Base-by-base conservation (phyloP, 2,888 invertebrate genomes). In the Agrotis segetum region DNA sequence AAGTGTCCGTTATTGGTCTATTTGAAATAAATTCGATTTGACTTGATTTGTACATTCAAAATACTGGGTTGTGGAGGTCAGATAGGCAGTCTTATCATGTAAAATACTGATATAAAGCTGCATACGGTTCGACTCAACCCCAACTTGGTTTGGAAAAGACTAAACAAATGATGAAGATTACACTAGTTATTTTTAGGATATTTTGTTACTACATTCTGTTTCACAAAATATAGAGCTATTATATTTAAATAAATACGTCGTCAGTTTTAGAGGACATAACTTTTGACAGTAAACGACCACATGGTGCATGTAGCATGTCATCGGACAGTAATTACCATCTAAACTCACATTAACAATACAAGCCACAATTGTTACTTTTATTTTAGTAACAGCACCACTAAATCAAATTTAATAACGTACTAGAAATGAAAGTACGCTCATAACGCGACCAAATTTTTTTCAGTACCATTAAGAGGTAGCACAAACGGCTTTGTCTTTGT, bases 391-490 rank as follows among this genome's bases (percentile, higher is more conserved):
- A 67, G 72, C 71, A 58, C 62, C 71, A 73, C 73, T 85, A 85
- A 85, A 85, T 85, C 85, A 85, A 77, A 71, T 79, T 85, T 85
- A 80, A 85, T 77, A 82, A 62, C 74, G n/a, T 63, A 82, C 72
- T 84, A 68, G 78, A 80, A 84, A 77, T 84, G 71, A 79, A 79
- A 77, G 40, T 64, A 50, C 24, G 24, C 66, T 65, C 81, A 67
- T 81, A 82, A 83, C 75, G 47, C 67, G 70, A 63, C 69, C 58
- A 68, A 67, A 52, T 40, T 71, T 77, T 82, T 81, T 79, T 79
- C 68, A 68, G 34, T 46, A 55, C 40, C 72, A 75, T 65, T 85
- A 75, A 84, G 77, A 77, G 76, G 81, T 83, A 66, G 56, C 66
- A 81, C 70, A 75, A 74, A 81, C 70, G 55, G 60, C 79, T 85